A percentile compares a stretch with the other conserved stretches of the same genome.
Conservation (phyloP, 2,113 vertebrate genomes). For the Odontesthes bonariensis region DNA sequence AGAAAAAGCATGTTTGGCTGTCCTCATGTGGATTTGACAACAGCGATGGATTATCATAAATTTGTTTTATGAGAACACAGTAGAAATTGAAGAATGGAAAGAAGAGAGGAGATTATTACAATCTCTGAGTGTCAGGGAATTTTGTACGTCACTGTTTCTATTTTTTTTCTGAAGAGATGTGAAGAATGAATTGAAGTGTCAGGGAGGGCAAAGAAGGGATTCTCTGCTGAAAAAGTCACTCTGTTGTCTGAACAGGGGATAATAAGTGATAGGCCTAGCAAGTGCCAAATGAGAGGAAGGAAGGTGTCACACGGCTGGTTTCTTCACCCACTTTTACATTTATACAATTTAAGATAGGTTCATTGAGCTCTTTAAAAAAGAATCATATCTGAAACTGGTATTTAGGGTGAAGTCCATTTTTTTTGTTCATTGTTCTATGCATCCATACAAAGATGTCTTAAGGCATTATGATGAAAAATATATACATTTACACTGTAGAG, state of each 20-base stretch:
- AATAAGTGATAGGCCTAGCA: slow-evolving; percentile 17
- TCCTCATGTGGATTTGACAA: slow-evolving; percentile 74
- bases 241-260: slow-evolving; percentile 27
- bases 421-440: neutral
- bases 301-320: neutral
- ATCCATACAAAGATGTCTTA: neutral
- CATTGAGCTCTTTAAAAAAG: too few species aligned
- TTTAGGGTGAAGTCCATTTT: neutral
- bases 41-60: slow-evolving; percentile 78
- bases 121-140: slow-evolving; percentile 72
- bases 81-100: slow-evolving; percentile 69
- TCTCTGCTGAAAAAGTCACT: slow-evolving; percentile 35
- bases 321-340: neutral
- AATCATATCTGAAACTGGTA: neutral
- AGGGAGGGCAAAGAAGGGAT: slow-evolving; percentile 46
- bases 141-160: slow-evolving; percentile 64
- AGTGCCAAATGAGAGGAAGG: slow-evolving; percentile 11
- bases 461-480: neutral
- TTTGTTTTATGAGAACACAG: slow-evolving; percentile 69
- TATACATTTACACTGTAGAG: too few species aligned
- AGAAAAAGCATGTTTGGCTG: slow-evolving; percentile 69
- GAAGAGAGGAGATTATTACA: slow-evolving; percentile 74
- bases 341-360: neutral
- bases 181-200: slow-evolving; percentile 50
- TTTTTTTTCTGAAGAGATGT: slow-evolving; percentile 53